Percentiles rank a stretch among this genome's conserved stretches.
Evolutionary conservation across 2,888 invertebrate species (phyloP).

Genomic region (Lepidonotus clava): DNA sequence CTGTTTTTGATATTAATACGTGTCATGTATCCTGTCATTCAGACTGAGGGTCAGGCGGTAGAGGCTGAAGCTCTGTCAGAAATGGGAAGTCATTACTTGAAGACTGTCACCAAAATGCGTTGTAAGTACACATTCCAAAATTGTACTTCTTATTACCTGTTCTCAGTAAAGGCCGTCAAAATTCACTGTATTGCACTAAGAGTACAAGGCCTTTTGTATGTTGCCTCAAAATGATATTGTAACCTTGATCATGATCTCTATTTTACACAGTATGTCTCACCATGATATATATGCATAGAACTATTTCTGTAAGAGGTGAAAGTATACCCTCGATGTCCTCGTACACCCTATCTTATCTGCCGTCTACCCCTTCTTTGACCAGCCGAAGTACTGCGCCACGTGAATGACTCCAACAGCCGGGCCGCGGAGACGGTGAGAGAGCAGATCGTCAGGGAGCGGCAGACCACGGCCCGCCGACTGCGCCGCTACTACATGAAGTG

Average conservation of each 20-base stretch:
- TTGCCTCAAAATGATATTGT: too few relatives aligned
- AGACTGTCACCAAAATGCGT: conserved; percentile 73
- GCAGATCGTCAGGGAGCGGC: conserved; percentile 70
- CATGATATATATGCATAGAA: background rate
- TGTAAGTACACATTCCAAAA: too few relatives aligned
- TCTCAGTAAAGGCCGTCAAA: too few relatives aligned
- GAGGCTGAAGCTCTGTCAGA: background rate
- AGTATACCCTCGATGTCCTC: background rate
- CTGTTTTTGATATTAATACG: too few relatives aligned
- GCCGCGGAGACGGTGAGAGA: conserved; percentile 71
- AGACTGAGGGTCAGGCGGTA: background rate
- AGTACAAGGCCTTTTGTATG: too few relatives aligned
- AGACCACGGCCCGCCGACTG: conserved; percentile 61
- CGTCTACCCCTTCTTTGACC: background rate
- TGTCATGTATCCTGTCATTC: too few relatives aligned
- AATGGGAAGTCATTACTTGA: conserved; percentile 68
- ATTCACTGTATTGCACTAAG: too few relatives aligned
- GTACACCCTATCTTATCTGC: background rate
- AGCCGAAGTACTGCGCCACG: conserved; percentile 71
- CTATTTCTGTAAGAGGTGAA: background rate
- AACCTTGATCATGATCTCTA: too few relatives aligned
- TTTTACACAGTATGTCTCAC: too few relatives aligned
- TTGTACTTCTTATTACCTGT: too few relatives aligned
- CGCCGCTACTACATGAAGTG: conserved; percentile 65
- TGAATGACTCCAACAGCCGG: conserved; percentile 71